A percentile compares a stretch with the other conserved stretches of the same genome.
phyloP scores from a whole-genome alignment of 2,113 vertebrate species.

The Malurus elegans region DNA sequence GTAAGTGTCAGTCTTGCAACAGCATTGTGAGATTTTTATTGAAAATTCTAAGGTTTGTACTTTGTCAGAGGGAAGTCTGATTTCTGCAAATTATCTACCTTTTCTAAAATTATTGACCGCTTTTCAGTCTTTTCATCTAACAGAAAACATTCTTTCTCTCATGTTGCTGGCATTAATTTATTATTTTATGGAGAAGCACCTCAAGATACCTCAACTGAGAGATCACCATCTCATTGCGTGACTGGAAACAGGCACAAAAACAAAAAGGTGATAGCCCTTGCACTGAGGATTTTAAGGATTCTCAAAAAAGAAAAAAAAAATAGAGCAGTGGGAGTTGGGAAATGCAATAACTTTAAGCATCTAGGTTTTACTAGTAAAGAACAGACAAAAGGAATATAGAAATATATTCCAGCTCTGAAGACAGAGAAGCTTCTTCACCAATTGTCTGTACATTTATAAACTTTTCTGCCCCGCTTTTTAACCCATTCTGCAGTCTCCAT shows the following conservation, averaged over 20 bases:
- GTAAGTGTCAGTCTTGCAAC: neutral
- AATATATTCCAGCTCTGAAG: neutral
- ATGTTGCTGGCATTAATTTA: neutral
- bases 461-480: neutral
- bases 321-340: neutral
- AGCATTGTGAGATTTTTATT: neutral
- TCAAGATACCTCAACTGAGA: neutral
- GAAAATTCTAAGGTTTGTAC: neutral
- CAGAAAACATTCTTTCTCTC: neutral
- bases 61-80: neutral
- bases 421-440: neutral
- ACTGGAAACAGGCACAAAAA: neutral
- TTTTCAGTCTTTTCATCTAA: neutral
- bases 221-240: fast-evolving
- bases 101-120: neutral
- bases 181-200: neutral
- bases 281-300: neutral
- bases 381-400: neutral
- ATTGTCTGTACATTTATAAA: neutral
- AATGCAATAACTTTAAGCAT: neutral
- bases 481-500: neutral
- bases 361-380: neutral
- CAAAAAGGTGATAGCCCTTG: neutral
- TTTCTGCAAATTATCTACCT: neutral
- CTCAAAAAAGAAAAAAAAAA: neutral